Conservation (phyloP, 2,113 vertebrate genomes). For the Colossoma macropomum region DNA sequence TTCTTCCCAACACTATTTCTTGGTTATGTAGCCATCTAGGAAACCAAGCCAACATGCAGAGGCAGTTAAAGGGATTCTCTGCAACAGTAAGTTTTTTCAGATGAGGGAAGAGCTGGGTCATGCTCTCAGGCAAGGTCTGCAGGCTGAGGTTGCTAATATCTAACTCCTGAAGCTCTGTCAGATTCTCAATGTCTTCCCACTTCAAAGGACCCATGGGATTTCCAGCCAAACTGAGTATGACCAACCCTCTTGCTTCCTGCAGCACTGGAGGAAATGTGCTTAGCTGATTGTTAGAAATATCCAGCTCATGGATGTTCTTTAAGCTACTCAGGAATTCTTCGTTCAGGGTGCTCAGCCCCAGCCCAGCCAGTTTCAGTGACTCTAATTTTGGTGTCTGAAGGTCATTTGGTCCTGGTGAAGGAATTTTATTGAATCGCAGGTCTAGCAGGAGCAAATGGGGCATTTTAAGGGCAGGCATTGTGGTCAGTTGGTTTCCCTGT, state of each 20-base stretch:
- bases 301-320: slow-evolving; percentile 89
- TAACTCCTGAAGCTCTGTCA: slow-evolving; percentile 85
- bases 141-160: slow-evolving; percentile 93
- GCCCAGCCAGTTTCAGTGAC: slow-evolving; percentile 85
- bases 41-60: slow-evolving; percentile 92
- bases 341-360: slow-evolving; percentile 81
- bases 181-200: slow-evolving; percentile 79
- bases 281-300: slow-evolving; percentile 90
- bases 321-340: slow-evolving; percentile 83
- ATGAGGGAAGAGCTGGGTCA: slow-evolving; percentile 82
- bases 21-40: slow-evolving; percentile 85
- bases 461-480: slow-evolving; percentile 80
- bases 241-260: slow-evolving; percentile 78
- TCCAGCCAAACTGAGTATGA: slow-evolving; percentile 84
- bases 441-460: slow-evolving; percentile 90
- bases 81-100: slow-evolving; percentile 83
- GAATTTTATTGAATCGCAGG: slow-evolving; percentile 86
- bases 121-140: slow-evolving; percentile 85
- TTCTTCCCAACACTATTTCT: slow-evolving; percentile 76
- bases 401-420: slow-evolving; percentile 70
- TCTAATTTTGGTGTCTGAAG: slow-evolving; percentile 86
- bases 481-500: slow-evolving; percentile 86
- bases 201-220: slow-evolving; percentile 87
- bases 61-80: slow-evolving; percentile 95
- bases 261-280: slow-evolving; percentile 76